phyloP scores from a whole-genome alignment of 2,888 invertebrate genomes.

The Nomada ferruginata region DNA sequence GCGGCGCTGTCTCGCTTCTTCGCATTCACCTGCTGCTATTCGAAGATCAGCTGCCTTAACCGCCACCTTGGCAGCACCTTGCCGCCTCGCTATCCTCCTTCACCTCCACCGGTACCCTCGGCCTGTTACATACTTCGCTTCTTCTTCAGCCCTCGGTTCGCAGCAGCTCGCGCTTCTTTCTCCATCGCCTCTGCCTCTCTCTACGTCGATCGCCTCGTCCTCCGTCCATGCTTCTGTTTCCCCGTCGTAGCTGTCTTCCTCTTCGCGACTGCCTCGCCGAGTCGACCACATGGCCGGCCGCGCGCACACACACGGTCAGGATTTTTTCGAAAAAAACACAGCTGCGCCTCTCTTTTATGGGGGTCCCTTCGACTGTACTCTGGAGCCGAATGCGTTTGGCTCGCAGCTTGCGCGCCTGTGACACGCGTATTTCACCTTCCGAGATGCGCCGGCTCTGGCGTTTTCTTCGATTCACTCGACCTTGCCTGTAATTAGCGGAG shows the following conservation, averaged over 20 bases:
- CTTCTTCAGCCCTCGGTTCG: constrained; percentile 55
- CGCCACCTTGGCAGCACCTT: constrained; percentile 83
- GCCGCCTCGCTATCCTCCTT: constrained; percentile 76
- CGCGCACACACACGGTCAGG: constrained; percentile 46
- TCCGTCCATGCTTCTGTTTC: constrained; percentile 21
- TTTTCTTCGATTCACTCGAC: constrained; percentile 20
- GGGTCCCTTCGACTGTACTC: constrained; percentile 61
- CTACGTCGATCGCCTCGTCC: constrained; percentile 48
- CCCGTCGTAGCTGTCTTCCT: constrained; percentile 12
- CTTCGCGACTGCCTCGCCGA: constrained; percentile 54
- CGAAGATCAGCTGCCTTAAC: constrained; percentile 83
- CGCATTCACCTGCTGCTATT: constrained; percentile 83
- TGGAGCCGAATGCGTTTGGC: constrained; percentile 21
- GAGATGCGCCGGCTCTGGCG: not conserved
- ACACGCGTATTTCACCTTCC: constrained; percentile 52
- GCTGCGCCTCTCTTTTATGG: constrained; percentile 72
- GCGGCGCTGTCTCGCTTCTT: constrained; percentile 61
- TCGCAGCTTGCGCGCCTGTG: constrained; percentile 63
- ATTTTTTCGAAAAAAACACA: constrained; percentile 72
- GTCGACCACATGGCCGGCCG: constrained; percentile 59
- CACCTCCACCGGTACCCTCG: constrained; percentile 67
- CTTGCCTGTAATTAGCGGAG: constrained; percentile 60
- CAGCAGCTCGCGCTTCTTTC: constrained; percentile 47
- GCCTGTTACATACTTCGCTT: constrained; percentile 46
- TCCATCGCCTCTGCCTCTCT: not conserved